phyloP scores from a whole-genome alignment of 2,113 vertebrate species.

The Recurvirostra avosetta region DNA sequence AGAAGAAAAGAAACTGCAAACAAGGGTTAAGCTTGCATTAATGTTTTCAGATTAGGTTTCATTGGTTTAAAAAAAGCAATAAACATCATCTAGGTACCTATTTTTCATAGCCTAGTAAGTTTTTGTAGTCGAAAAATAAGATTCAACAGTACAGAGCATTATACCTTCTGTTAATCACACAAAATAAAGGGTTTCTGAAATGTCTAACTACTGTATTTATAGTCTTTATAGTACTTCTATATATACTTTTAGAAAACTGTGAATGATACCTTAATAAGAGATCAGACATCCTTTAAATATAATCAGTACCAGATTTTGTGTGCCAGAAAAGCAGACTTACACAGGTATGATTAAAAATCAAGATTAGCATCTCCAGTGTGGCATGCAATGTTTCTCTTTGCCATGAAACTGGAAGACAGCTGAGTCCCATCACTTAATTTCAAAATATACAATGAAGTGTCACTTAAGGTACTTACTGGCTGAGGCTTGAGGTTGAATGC shows the following conservation, averaged over 20 bases:
- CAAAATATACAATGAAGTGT: neutral
- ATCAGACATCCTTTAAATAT: neutral
- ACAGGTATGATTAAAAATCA: neutral
- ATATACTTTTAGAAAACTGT: neutral
- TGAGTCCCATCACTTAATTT: neutral
- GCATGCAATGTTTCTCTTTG: neutral
- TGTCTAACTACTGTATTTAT: neutral
- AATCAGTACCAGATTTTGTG: neutral
- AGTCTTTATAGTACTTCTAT: neutral
- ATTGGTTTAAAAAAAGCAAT: neutral
- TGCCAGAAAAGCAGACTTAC: neutral
- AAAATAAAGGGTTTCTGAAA: neutral
- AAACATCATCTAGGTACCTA: neutral
- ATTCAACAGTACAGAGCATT: neutral
- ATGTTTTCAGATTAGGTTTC: neutral
- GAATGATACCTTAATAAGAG: neutral
- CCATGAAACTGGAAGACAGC: neutral
- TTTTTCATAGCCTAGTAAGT: neutral
- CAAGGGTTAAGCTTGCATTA: neutral
- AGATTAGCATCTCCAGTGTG: neutral
- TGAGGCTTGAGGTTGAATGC: constrained; percentile 90
- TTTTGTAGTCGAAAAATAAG: neutral
- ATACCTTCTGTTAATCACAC: neutral
- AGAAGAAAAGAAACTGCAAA: neutral
- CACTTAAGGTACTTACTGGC: constrained; percentile 83